phyloP scores from a whole-genome alignment of 2,888 invertebrate species.

The Bembecia ichneumoniformis region DNA sequence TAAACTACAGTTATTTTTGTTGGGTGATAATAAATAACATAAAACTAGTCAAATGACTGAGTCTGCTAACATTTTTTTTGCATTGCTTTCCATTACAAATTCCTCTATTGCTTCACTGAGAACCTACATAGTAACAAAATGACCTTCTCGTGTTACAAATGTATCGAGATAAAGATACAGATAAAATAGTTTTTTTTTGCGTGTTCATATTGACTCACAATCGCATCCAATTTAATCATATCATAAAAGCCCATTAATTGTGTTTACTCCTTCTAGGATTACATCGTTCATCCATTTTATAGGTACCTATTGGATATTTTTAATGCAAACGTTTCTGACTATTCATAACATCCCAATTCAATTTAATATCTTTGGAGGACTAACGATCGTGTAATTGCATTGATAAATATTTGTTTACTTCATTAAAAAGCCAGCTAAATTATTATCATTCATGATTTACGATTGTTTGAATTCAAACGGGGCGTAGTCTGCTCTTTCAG shows the following conservation, averaged over 20 bases:
- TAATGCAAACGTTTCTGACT: no score
- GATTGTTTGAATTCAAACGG: slow-evolving; percentile 40
- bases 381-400: slow-evolving; percentile 65
- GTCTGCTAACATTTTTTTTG: slow-evolving; percentile 6
- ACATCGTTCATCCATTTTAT: no score
- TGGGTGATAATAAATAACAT: slow-evolving; percentile 2
- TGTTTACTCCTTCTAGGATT: no score
- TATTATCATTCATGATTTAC: slow-evolving; percentile 60
- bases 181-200: neutral
- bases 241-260: no score
- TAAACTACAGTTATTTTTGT: neutral
- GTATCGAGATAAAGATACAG: slow-evolving; percentile 24
- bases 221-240: no score
- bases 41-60: neutral
- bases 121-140: slow-evolving; percentile 20
- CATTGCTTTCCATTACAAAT: neutral
- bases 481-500: slow-evolving; percentile 48
- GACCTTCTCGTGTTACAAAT: slow-evolving; percentile 43
- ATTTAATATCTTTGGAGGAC: slow-evolving; percentile 37
- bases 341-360: slow-evolving; percentile 17
- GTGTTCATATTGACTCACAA: no score
- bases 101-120: neutral
- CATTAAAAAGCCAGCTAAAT: slow-evolving; percentile 43
- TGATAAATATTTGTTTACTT: slow-evolving; percentile 62
- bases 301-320: no score